Percentiles rank a stretch among this genome's conserved stretches.
phyloP scores from a whole-genome alignment of 2,888 invertebrate genomes.

The Aphidoletes aphidimyza region DNA sequence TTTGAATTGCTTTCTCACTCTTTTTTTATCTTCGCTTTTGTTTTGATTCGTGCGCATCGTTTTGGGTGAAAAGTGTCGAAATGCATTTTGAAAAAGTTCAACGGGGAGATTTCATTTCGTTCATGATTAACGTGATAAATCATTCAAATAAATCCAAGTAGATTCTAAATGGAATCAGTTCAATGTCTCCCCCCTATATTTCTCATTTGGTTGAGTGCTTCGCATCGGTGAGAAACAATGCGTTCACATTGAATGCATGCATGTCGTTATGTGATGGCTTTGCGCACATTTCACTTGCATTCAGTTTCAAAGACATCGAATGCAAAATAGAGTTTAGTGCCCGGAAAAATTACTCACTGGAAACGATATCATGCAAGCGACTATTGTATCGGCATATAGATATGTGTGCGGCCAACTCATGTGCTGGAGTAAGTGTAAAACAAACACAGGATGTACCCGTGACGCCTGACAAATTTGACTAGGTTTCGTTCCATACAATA shows the following conservation, averaged over 20 bases:
- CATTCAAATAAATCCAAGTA: slow-evolving; percentile 14
- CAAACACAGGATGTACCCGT: slow-evolving; percentile 53
- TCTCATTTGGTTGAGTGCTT: slow-evolving; percentile 23
- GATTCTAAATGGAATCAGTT: slow-evolving; percentile 39
- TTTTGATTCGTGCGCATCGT: neutral
- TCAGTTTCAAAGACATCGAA: slow-evolving; percentile 12
- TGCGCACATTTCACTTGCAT: slow-evolving; percentile 36
- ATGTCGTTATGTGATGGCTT: neutral
- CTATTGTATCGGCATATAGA: neutral
- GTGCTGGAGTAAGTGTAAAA: slow-evolving; percentile 9
- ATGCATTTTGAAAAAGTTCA: neutral
- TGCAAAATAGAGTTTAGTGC: slow-evolving; percentile 45
- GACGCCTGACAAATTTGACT: slow-evolving; percentile 46
- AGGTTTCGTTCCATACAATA: slow-evolving; percentile 1
- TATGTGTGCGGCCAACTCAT: neutral
- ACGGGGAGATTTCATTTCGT: neutral
- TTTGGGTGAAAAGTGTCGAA: neutral
- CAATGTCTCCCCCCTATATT: slow-evolving; percentile 41
- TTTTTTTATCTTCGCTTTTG: neutral
- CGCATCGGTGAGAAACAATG: neutral
- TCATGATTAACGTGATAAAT: neutral
- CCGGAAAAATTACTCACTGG: slow-evolving; percentile 51
- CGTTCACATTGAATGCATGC: neutral
- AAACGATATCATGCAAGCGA: slow-evolving; percentile 27
- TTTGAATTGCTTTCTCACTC: neutral